A percentile compares a stretch with the other conserved stretches of the same genome.
phyloP scores from a whole-genome alignment of 2,113 vertebrate species.

The Platysternon megacephalum region DNA sequence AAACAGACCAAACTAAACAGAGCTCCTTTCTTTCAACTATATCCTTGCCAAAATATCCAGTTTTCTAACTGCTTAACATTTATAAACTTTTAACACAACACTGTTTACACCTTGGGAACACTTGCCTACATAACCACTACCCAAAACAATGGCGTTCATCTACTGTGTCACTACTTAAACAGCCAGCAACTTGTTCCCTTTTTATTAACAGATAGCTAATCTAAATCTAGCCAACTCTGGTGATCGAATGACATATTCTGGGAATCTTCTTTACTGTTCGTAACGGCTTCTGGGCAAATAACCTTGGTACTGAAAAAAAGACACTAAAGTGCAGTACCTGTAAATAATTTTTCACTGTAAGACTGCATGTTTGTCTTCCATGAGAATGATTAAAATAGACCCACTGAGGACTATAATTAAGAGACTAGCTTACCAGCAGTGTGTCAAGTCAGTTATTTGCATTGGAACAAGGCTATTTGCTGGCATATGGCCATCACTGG shows the following conservation, averaged over 20 bases:
- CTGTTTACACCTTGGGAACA: slow-evolving; percentile 70
- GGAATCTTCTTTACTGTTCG: not conserved
- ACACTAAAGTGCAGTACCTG: accelerated
- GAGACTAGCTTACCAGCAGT: not conserved
- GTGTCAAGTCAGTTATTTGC: not conserved
- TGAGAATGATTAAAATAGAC: accelerated
- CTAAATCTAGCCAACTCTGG: slow-evolving; percentile 7
- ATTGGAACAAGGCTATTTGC: not conserved
- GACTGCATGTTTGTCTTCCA: not conserved
- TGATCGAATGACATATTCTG: slow-evolving; percentile 13
- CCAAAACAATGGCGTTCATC: slow-evolving; percentile 62
- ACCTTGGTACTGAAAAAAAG: not conserved
- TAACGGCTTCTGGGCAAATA: not conserved
- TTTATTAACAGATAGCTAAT: not conserved
- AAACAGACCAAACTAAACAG: not conserved
- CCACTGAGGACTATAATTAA: not conserved
- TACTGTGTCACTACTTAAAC: slow-evolving; percentile 54
- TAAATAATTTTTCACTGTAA: not conserved
- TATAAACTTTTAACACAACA: slow-evolving; percentile 54
- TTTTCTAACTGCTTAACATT: slow-evolving; percentile 35
- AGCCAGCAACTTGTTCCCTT: slow-evolving; percentile 44
- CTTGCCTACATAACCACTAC: slow-evolving; percentile 63
- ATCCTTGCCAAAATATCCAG: not conserved
- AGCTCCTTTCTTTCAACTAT: not conserved
- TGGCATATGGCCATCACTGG: not conserved